Evolutionary conservation across 2,113 vertebrate species (phyloP), one percentile per base, ranked within the genome.

Genomic region (Hippocampus mohnikei): DNA sequence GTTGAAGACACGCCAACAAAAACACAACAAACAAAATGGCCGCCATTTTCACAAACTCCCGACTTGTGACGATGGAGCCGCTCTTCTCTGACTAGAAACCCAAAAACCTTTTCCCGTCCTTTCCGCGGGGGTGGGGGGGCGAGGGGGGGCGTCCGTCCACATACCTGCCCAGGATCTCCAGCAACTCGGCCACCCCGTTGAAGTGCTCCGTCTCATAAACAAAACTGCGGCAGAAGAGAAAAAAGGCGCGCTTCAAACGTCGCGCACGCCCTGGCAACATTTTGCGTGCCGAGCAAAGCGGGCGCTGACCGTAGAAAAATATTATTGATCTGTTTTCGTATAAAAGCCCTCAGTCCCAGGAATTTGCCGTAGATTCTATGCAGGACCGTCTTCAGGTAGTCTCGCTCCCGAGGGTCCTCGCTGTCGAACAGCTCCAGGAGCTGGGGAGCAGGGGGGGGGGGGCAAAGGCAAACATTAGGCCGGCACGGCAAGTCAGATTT

Each of bases 281-380:
- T n/a, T n/a, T n/a, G n/a, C n/a, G n/a, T n/a, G n/a, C n/a, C n/a
- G n/a, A n/a, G n/a, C n/a, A n/a, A 44, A 16, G n/a, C 16, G 29
- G 4, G 33, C 29, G 37, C 95, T 98, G 91, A 99, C 97, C 96
- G 95, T 98, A 99, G 95, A 98, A 99, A 99, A 99, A 99, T 98
- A 98, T 99, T 99, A 94, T 99, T 99, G 88, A 99, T 98, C 94
- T 98, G 97, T 98, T 99, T 99, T 95, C 97, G 95, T 94, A 99
- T 99, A 98, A 99, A 99, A 95, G 97, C 97, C 94, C 97, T 96
- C 95, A 99, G 95, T 89, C 97, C 97, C 90, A 99, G 95, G 93
- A 99, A 99, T 94, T 99, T 99, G 85, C 97, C 97, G 79, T 99
- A 99, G 94, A 99, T 99, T 98, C 97, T 97, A 95, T 98, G 97